A percentile compares a stretch with the other conserved stretches of the same genome.
phyloP scores from a whole-genome alignment of 2,797 vertebrate species.

The Lepus townsendii region DNA sequence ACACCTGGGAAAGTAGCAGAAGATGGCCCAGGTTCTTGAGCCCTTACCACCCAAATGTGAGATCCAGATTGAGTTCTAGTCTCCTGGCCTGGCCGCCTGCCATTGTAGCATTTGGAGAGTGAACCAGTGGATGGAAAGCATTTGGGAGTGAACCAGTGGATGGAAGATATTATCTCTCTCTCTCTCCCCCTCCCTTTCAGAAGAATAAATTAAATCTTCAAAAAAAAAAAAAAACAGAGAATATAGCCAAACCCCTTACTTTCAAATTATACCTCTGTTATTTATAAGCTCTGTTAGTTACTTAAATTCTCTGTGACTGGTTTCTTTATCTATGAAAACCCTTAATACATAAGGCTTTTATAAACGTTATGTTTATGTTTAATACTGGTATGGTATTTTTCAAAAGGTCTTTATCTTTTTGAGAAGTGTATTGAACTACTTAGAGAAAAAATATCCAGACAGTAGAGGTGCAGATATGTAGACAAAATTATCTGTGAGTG shows the following conservation, averaged over 20 bases:
- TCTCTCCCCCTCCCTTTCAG: too few species aligned
- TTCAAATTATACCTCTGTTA: neutral
- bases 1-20: too few species aligned
- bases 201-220: neutral
- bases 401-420: constrained; percentile 37
- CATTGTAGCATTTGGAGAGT: too few species aligned
- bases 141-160: too few species aligned
- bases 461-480: neutral
- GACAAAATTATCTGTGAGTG: neutral
- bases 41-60: too few species aligned
- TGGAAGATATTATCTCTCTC: too few species aligned
- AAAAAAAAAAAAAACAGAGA: neutral
- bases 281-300: neutral
- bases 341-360: neutral
- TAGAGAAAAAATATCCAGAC: constrained; percentile 34
- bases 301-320: neutral
- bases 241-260: neutral
- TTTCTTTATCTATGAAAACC: constrained; percentile 9
- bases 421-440: neutral
- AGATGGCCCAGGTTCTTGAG: too few species aligned
- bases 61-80: too few species aligned
- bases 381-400: neutral
- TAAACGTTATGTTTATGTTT: neutral
- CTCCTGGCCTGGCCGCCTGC: too few species aligned
- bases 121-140: too few species aligned